Evolutionary conservation across 1,140 invertebrate species (phyloP), one percentile per base, ranked within the genome.

Genomic region (Agrypnia vestita): DNA sequence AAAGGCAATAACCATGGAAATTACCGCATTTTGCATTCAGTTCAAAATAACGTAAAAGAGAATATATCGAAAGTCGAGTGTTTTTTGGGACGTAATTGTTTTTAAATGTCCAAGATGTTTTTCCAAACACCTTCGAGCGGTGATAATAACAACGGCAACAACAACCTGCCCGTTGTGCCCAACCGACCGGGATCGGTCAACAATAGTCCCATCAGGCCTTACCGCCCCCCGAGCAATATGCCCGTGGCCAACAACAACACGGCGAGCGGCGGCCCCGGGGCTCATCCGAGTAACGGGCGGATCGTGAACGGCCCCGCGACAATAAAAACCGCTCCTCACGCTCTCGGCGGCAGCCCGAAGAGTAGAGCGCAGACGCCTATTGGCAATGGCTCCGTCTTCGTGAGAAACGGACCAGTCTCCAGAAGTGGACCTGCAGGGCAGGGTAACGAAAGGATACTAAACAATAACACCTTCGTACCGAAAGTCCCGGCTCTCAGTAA

Each of bases 131-230:
- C 77, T 46, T 17, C 77, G 35, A 67, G 56, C 75, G 73, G 55
- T 4, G 72, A 79, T 55, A 79, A 79, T 43, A 82, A 82, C 72
- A 81, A 81, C 59, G 69, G 25, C 13, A 73, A 77, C 12, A 73
- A 78, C 21, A 78, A 78, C 59, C 51, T 53, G 6, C 73, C 69
- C 12, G 44, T 49, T 35, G 59, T 59, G 35, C 69, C 59, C 3
- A 51, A 62, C 49, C 61, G 79, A 49, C 79, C 79, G 9, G 35
- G n/a, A 13, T 55, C 67, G 49, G 35, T 51, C 11, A 67, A 76
- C 61, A 69, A 64, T n/a, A 71, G 67, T 51, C 73, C 79, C 64
- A 56, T 56, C 4, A 17, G 59, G 46, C 64, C 64, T 8, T 56
- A 49, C 51, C 69, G 53, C 25, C 53, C 53, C 17, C 78, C 69